Evolutionary conservation across 2,113 vertebrate genomes (phyloP), one percentile per base, ranked within the genome.

Genomic region (Brachyhypopomus gauderio): DNA sequence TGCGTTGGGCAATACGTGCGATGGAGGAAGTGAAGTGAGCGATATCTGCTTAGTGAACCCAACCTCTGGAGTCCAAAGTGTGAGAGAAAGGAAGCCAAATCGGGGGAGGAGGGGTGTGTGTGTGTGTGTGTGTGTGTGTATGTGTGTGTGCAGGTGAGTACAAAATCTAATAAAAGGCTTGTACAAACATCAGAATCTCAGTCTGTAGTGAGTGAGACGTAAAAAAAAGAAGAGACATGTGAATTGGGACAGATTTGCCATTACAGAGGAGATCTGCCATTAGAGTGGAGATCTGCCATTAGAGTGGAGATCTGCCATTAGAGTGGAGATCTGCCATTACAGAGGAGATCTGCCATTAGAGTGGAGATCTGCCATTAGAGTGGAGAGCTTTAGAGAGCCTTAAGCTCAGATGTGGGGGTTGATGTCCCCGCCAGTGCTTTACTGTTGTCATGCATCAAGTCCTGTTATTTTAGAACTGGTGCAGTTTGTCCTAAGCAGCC

Each of bases 401-500:
- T 45, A 48, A 22, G 52, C 30, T 34, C 38, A n/a, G n/a, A 25
- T 60, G 67, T 72, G 17, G 45, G 52, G 75, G 73, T 84, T 81
- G 85, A 25, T 84, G 83, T 86, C 72, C 77, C 36, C 74, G 63
- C 58, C 72, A 36, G 23, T 69, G 64, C 67, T 82, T 73, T 45
- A 70, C 69, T 70, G 45, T 72, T 52, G 87, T 88, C 66, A 30
- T 17, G 41, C 60, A 64, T 67, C 4, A 22, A 45, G 60, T 86
- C 74, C 77, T 85, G 82, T 88, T 85, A 82, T 86, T 56, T 60
- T 86, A 77, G 86, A 86, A 82, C 84, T 85, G 78, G 67, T 72
- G 83, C 70, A 85, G 85, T 90, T 90, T 75, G 70, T 85, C 71
- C 80, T 79, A 82, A 89, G 87, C 85, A 78, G 70, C 85, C 72